phyloP scores from a whole-genome alignment of 2,888 invertebrate species.

The Lycophotia porphyrea region DNA sequence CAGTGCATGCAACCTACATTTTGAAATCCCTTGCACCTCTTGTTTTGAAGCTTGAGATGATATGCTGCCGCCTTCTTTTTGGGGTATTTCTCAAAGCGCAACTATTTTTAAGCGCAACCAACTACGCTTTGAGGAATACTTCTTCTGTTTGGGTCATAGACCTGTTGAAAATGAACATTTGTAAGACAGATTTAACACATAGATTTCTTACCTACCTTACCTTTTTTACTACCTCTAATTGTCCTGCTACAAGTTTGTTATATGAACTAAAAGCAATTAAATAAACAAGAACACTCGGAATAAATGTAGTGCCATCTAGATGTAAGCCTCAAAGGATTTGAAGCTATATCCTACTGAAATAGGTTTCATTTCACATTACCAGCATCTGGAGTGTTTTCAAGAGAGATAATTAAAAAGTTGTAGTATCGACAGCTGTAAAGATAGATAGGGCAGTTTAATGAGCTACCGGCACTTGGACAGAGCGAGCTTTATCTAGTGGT shows the following conservation, averaged over 20 bases:
- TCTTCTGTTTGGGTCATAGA: too few relatives aligned
- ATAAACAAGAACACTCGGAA: constrained; percentile 3
- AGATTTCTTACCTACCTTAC: too few relatives aligned
- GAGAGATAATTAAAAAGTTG: constrained; percentile 64
- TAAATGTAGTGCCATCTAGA: not conserved
- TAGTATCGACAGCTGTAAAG: constrained; percentile 53
- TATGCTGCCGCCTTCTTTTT: too few relatives aligned
- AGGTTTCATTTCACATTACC: constrained; percentile 10
- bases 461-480: constrained; percentile 32
- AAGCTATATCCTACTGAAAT: not conserved
- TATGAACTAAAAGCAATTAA: not conserved
- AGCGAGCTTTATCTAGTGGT: constrained; percentile 8
- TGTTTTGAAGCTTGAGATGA: too few relatives aligned
- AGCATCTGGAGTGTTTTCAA: constrained; percentile 33
- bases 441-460: constrained; percentile 63
- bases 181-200: too few relatives aligned
- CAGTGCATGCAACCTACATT: too few relatives aligned
- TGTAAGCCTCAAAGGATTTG: not conserved
- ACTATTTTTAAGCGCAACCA: too few relatives aligned
- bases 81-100: too few relatives aligned
- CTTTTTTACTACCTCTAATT: not conserved
- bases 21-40: too few relatives aligned
- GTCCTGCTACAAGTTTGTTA: not conserved
- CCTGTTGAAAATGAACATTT: too few relatives aligned
- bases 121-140: too few relatives aligned